A percentile compares a stretch with the other conserved stretches of the same genome.
Evolutionary conservation across 23 tunicate genomes (phyloP).

Genomic region (Corella eumyota): DNA sequence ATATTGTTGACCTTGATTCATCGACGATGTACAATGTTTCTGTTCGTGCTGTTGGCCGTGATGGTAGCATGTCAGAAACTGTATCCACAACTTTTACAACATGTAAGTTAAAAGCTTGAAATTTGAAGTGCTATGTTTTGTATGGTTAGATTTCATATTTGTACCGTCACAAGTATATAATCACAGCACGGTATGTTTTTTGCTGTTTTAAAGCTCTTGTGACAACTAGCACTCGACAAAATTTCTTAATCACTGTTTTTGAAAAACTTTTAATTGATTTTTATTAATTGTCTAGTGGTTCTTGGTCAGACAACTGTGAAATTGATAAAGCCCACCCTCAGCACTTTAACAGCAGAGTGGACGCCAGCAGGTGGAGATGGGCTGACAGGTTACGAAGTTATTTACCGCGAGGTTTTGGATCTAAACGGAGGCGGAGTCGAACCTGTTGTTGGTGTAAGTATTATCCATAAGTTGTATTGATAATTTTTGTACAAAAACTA

Average conservation of each 20-base stretch:
- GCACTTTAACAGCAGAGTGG: slow-evolving; percentile 50
- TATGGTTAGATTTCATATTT: too few species aligned
- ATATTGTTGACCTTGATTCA: slow-evolving; percentile 12
- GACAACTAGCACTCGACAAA: too few species aligned
- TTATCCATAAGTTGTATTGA: too few species aligned
- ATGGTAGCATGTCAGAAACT: slow-evolving; percentile 11
- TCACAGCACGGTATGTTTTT: too few species aligned
- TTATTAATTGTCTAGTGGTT: too few species aligned
- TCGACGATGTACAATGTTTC: slow-evolving; percentile 13
- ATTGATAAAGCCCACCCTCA: slow-evolving; percentile 37
- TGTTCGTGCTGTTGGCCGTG: slow-evolving; percentile 1
- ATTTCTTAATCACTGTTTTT: too few species aligned
- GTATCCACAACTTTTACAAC: slow-evolving; percentile 16
- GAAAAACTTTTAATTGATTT: too few species aligned
- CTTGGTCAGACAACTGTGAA: slow-evolving; percentile 43
- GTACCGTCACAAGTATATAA: too few species aligned
- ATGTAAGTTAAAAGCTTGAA: too few species aligned
- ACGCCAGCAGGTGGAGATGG: slow-evolving; percentile 63
- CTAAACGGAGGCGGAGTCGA: slow-evolving; percentile 3
- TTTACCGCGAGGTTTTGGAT: background rate
- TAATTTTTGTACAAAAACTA: too few species aligned
- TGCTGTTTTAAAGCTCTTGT: too few species aligned
- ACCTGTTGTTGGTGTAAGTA: background rate
- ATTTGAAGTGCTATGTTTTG: too few species aligned
- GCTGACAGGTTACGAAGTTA: slow-evolving; percentile 36